Conservation (phyloP, 2,113 vertebrate species). For the Piprites chloris region DNA sequence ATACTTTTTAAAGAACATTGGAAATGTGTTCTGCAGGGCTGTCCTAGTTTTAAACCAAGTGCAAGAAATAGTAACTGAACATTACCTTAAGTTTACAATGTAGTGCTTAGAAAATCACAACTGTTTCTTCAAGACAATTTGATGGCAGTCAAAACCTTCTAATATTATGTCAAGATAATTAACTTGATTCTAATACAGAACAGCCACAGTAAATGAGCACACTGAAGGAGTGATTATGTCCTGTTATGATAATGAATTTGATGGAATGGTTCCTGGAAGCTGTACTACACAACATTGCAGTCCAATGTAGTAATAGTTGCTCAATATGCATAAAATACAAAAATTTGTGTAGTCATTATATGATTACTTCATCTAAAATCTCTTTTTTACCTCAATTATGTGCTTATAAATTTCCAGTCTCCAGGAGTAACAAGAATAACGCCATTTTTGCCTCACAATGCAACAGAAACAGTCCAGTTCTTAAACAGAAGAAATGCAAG, state of each 20-base stretch:
- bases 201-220: not conserved
- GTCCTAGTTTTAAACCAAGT: not conserved
- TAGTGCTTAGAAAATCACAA: not conserved
- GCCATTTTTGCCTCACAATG: not conserved
- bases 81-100: not conserved
- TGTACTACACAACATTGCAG: not conserved
- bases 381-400: not conserved
- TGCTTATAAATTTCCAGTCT: not conserved
- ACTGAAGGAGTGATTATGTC: not conserved
- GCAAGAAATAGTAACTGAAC: not conserved
- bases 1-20: not conserved
- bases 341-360: not conserved
- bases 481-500: not conserved
- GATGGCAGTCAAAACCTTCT: not conserved
- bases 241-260: not conserved
- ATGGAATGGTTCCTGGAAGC: not conserved
- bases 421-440: not conserved
- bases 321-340: not conserved
- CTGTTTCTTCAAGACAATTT: not conserved
- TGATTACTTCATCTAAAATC: not conserved
- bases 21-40: not conserved
- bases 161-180: not conserved
- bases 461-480: not conserved
- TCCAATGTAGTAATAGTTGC: not conserved
- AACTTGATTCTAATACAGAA: not conserved